Percentiles rank a stretch among this genome's conserved stretches.
These are phyloP conservation scores for Neofelis nebulosa DNA, from an alignment of 2,113 vertebrate species.

Conservation along the genomic window DNA sequence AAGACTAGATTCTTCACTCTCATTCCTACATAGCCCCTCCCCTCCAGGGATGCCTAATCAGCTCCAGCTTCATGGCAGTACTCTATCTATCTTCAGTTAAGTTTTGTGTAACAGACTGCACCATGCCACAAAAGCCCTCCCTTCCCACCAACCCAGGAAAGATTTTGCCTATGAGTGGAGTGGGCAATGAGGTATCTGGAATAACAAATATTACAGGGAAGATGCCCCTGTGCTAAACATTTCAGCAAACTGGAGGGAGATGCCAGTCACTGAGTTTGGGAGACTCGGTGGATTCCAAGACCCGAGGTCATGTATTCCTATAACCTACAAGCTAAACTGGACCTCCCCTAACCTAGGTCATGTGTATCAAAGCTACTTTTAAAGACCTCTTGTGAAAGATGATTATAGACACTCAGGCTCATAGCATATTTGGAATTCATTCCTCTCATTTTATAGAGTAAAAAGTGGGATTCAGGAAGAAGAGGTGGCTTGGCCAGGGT, in stretches of 20 bases:
- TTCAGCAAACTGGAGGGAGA: neutral
- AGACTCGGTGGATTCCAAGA: neutral
- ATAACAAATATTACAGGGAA: neutral
- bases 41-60: neutral
- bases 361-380: too few relatives aligned
- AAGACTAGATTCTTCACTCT: neutral
- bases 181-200: neutral
- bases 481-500: neutral
- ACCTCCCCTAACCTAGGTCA: neutral
- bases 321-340: neutral
- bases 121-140: neutral
- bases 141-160: neutral
- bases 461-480: neutral
- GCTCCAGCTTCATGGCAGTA: neutral
- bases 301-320: neutral
- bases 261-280: neutral
- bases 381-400: neutral
- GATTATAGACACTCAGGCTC: neutral
- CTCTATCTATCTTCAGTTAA: neutral
- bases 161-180: neutral
- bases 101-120: neutral
- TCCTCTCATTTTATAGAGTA: neutral
- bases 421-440: neutral
- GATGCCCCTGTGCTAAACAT: neutral
- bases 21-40: accelerated